Evolutionary conservation across 2,797 vertebrate species (phyloP).

Genomic region (Amblyopsis hoosieri): DNA sequence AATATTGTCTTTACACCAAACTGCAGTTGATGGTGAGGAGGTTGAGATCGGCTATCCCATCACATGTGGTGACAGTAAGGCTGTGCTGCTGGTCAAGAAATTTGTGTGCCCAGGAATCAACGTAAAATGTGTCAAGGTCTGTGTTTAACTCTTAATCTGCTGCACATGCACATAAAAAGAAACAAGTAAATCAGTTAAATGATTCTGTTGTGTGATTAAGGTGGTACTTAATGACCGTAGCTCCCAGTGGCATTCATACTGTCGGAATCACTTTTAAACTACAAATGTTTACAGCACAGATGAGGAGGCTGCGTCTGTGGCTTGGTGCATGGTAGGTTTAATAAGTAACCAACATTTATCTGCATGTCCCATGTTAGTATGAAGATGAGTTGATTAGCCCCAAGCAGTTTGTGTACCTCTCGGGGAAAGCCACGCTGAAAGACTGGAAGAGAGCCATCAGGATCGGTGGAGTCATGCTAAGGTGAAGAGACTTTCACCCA

Average conservation of each 20-base stretch:
- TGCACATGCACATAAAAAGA: no score
- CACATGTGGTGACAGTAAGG: constrained; percentile 97
- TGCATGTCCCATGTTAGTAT: constrained; percentile 76
- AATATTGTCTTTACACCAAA: constrained; percentile 53
- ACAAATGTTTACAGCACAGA: no score
- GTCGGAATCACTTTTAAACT: no score
- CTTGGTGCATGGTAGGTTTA: no score
- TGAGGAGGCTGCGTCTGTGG: no score
- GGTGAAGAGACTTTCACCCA: constrained; percentile 73
- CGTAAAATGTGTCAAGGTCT: constrained; percentile 97
- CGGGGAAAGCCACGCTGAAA: constrained; percentile 96
- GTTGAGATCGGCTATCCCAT: constrained; percentile 94
- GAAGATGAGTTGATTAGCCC: constrained; percentile 97
- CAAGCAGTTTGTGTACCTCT: constrained; percentile 97
- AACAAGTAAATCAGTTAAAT: neutral
- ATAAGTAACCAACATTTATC: no score
- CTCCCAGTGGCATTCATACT: no score
- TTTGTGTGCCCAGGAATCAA: constrained; percentile 99
- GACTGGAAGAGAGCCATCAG: constrained; percentile 99
- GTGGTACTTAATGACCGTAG: no score
- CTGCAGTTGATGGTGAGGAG: constrained; percentile 61
- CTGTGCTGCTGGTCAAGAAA: constrained; percentile 94
- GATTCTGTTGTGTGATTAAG: neutral
- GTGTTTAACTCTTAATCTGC: constrained; percentile 25
- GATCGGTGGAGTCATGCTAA: constrained; percentile 95